These are phyloP conservation scores for Coracias cyanogaster DNA, from an alignment of 2,797 vertebrate species.

Conservation along the genomic window DNA sequence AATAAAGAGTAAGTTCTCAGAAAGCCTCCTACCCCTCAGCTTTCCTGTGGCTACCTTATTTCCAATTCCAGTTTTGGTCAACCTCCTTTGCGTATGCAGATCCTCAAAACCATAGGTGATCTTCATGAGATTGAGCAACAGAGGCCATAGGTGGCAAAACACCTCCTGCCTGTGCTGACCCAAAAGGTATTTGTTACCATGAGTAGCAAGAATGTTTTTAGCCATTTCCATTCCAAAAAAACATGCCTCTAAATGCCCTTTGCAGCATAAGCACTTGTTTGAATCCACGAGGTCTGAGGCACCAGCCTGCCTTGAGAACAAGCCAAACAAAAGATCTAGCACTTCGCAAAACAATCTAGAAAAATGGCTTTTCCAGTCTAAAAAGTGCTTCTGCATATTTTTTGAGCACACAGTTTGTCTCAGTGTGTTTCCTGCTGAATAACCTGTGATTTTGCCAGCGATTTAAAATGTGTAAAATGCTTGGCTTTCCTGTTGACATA, in stretches of 20 bases:
- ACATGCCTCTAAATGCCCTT: background rate
- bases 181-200: background rate
- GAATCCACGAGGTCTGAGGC: background rate
- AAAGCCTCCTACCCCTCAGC: background rate
- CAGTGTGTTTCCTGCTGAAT: slow-evolving; percentile 15
- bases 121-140: background rate
- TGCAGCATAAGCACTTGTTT: background rate
- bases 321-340: background rate
- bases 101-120: background rate
- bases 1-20: background rate
- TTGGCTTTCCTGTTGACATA: slow-evolving; percentile 55
- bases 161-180: background rate
- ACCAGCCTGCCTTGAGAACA: background rate
- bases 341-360: background rate
- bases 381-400: slow-evolving; percentile 11
- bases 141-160: rapidly evolving
- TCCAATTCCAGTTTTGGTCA: background rate
- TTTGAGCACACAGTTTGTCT: background rate
- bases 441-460: slow-evolving; percentile 33
- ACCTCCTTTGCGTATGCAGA: background rate
- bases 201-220: background rate
- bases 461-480: slow-evolving; percentile 40
- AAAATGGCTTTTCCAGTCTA: background rate
- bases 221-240: background rate
- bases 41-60: background rate